Percentiles rank a stretch among this genome's conserved stretches.
Evolutionary conservation across 2,797 vertebrate genomes (phyloP).

Genomic region (Acomys russatus): DNA sequence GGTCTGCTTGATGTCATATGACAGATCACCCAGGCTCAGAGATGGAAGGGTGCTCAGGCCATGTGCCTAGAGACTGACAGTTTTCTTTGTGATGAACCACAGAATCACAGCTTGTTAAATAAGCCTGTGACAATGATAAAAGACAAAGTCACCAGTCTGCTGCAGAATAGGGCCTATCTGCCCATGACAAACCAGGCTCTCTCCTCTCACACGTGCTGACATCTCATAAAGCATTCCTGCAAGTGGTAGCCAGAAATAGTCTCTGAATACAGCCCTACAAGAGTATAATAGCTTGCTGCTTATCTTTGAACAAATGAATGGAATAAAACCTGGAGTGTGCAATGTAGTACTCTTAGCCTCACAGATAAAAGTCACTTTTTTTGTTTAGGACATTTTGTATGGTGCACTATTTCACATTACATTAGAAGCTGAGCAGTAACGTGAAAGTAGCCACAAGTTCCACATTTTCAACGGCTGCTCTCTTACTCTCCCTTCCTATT

Average conservation of each 20-base stretch:
- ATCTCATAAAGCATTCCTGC: conserved; percentile 90
- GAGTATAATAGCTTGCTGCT: conserved; percentile 89
- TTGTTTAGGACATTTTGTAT: conserved; percentile 76
- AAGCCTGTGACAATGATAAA: conserved; percentile 92
- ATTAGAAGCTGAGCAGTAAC: conserved; percentile 66
- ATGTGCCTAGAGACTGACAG: conserved; percentile 88
- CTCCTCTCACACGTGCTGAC: conserved; percentile 90
- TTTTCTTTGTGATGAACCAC: conserved; percentile 91
- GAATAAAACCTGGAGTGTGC: conserved; percentile 87
- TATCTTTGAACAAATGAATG: conserved; percentile 91
- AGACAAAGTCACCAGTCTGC: conserved; percentile 89
- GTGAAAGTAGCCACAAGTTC: conserved; percentile 46
- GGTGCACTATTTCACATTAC: conserved; percentile 66
- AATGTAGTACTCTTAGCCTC: conserved; percentile 83
- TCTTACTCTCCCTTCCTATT: background rate
- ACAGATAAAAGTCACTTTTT: conserved; percentile 81
- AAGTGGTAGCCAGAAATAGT: conserved; percentile 90
- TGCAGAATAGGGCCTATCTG: conserved; percentile 88
- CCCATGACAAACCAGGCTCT: conserved; percentile 90
- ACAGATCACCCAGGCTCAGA: conserved; percentile 83
- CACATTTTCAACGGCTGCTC: conserved; percentile 9
- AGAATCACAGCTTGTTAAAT: conserved; percentile 92
- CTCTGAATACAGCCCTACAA: conserved; percentile 89
- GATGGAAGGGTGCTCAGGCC: conserved; percentile 88
- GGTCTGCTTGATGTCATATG: conserved; percentile 88